These are phyloP conservation scores for Sisor rabdophorus DNA, from an alignment of 2,113 vertebrate species.

Conservation along the genomic window DNA sequence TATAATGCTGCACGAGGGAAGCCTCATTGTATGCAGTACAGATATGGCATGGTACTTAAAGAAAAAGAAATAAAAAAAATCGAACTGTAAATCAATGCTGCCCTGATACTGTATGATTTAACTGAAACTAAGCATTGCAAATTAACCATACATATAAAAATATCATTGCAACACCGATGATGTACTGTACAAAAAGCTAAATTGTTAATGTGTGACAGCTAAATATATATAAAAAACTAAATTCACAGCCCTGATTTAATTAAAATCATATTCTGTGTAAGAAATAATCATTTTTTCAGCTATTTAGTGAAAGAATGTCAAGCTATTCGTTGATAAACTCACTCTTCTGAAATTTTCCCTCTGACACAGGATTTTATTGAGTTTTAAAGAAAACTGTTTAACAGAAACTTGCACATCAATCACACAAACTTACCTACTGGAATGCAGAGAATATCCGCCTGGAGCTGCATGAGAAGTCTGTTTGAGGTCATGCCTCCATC, in stretches of 20 bases:
- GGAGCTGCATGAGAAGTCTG: conserved; percentile 92
- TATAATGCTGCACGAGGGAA: no score
- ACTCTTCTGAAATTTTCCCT: not conserved
- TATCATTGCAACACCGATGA: no score
- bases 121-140: no score
- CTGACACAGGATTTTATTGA: not conserved
- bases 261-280: not conserved
- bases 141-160: not conserved
- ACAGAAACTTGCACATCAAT: not conserved
- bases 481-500: conserved; percentile 95
- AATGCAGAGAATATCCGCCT: conserved; percentile 92
- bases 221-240: not conserved
- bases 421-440: conserved; percentile 81
- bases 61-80: no score
- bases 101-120: no score
- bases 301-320: not conserved
- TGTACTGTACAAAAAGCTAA: not conserved
- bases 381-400: not conserved
- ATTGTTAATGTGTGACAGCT: not conserved
- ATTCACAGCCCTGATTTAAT: not conserved
- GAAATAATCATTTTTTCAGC: conserved; percentile 12
- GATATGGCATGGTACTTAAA: no score
- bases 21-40: no score
- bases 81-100: no score
- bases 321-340: not conserved